These are phyloP conservation scores for Heterohyrax brucei DNA, from an alignment of 2,797 vertebrate species.

Conservation along the genomic window DNA sequence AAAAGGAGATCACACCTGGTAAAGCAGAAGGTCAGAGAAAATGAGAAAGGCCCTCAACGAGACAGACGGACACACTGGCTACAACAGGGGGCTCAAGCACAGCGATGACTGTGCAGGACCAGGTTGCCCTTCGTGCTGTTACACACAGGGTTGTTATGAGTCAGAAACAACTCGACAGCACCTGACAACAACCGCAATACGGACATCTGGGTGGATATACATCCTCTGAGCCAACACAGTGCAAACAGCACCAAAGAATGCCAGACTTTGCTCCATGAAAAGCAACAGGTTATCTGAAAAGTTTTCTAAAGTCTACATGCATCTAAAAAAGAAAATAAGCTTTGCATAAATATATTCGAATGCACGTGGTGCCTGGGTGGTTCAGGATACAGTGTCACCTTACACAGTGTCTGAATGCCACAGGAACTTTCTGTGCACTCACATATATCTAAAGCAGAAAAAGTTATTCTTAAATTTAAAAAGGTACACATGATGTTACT, in stretches of 20 bases:
- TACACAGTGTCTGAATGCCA: not conserved
- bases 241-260: no score
- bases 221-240: not conserved
- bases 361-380: not conserved
- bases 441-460: not conserved
- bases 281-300: not conserved
- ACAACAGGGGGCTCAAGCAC: no score
- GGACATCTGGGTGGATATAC: not conserved
- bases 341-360: not conserved
- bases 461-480: conserved; percentile 2
- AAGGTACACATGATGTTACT: not conserved
- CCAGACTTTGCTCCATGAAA: not conserved
- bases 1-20: no score
- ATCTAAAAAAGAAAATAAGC: not conserved
- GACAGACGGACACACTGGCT: no score
- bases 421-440: not conserved
- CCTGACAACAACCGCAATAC: no score
- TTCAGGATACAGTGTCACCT: not conserved
- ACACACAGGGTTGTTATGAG: no score
- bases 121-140: no score
- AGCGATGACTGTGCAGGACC: no score
- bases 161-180: no score
- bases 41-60: no score
- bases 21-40: no score
- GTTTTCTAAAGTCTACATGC: not conserved